Evolutionary conservation across 2,113 vertebrate genomes (phyloP), one percentile per base, ranked within the genome.

Genomic region (Scortum barcoo): DNA sequence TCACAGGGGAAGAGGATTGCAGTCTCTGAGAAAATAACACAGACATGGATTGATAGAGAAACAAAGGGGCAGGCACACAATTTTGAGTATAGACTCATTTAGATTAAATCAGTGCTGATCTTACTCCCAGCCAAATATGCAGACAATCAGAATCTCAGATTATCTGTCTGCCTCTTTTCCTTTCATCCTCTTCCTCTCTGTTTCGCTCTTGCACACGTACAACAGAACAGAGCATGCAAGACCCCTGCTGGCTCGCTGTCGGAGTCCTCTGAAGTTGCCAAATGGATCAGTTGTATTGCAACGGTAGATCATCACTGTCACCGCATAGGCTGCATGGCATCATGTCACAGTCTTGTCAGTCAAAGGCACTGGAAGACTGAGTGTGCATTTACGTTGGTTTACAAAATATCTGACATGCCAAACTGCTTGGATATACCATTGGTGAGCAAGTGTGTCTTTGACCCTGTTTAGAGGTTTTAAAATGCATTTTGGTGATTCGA

Each of bases 141-240:
- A 86, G 60, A 81, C 61, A 85, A 40, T 46, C 58, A 72, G 67
- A 80, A 56, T 83, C 48, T 78, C 9, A 75, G 69, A 91, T 87
- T 72, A 83, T 80, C 42, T 19, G 54, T 71, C 73, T 62, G 74
- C 30, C n/a, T 63, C 78, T 50, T 65, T 71, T 44, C n/a, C 57
- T 85, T 85, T 85, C 75, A 85, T 85, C 72, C 38, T 60, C 60
- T 46, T 38, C 53, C 42, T 81, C 74, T 42, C 65, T 10, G 20
- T 24, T 22, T 48, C 40, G 3, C 66, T 70, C 44, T 36, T 17
- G 46, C 61, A 67, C 36, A 69, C 65, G 69, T 14, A 69, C 28
- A 36, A n/a, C n/a, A 71, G 62, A 81, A 61, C 38, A 76, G 19
- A 40, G 71, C 46, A 80, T 83, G 14, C 46, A 42, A 26, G 60